A percentile compares a stretch with the other conserved stretches of the same genome.
Conservation (phyloP, 2,888 invertebrate genomes). For the Gryllus longicercus region DNA sequence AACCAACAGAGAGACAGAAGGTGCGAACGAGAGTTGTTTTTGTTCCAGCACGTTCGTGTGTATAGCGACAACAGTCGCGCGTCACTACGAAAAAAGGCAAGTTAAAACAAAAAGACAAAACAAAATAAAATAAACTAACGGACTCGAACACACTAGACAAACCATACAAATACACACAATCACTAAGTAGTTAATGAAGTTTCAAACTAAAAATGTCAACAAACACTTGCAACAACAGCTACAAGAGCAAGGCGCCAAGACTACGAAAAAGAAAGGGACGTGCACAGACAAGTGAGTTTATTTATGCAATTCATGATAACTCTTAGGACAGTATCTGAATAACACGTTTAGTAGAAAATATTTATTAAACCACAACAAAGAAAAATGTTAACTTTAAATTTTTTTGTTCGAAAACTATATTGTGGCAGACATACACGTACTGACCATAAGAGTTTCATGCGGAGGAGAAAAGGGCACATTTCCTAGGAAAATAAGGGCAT, state of each 20-base stretch:
- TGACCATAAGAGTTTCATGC: too few species aligned
- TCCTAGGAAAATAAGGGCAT: too few species aligned
- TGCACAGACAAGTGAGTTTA: not conserved
- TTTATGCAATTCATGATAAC: too few species aligned
- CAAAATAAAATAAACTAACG: not conserved
- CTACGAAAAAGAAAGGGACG: not conserved
- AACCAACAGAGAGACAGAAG: not conserved
- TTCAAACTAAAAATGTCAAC: not conserved
- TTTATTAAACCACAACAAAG: too few species aligned
- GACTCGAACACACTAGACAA: not conserved
- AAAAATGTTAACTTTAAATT: too few species aligned
- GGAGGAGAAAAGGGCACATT: too few species aligned
- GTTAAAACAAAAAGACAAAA: not conserved
- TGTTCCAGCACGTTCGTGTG: not conserved
- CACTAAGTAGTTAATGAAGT: not conserved
- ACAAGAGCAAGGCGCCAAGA: not conserved
- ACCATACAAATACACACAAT: not conserved
- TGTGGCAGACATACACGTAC: too few species aligned
- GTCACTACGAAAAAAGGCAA: not conserved
- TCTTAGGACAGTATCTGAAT: too few species aligned
- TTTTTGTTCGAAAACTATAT: too few species aligned
- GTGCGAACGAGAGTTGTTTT: not conserved
- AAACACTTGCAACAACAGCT: not conserved
- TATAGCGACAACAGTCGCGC: not conserved
- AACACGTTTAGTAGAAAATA: too few species aligned